Percentiles rank a stretch among this genome's conserved stretches.
Evolutionary conservation across 1,140 invertebrate genomes (phyloP).

Genomic region (Eulimnadia texana): DNA sequence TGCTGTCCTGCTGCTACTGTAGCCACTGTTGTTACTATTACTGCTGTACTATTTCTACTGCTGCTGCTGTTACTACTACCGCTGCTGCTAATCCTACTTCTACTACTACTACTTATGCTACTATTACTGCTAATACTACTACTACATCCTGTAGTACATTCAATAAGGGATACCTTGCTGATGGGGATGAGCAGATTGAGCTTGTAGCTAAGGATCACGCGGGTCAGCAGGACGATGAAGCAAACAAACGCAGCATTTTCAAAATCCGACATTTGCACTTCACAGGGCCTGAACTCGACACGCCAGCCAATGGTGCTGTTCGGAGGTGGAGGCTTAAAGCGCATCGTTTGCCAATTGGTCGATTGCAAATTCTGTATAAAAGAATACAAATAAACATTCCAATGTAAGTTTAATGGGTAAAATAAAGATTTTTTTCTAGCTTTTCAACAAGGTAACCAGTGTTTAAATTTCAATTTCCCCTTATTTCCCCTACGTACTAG

Average conservation of each 20-base stretch:
- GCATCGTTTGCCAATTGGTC: conserved; percentile 99
- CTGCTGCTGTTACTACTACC: too few species aligned
- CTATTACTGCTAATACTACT: too few species aligned
- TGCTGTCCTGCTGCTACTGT: neutral
- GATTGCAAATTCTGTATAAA: conserved; percentile 87
- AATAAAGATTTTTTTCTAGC: too few species aligned
- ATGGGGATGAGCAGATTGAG: conserved; percentile 95
- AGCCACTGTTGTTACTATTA: neutral
- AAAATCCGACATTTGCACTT: conserved; percentile 96
- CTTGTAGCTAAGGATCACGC: conserved; percentile 92
- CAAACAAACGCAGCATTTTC: conserved; percentile 99
- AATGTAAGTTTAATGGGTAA: neutral
- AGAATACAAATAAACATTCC: conserved; percentile 5
- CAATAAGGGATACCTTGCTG: conserved; percentile 55
- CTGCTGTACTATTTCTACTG: too few species aligned
- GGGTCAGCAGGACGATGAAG: conserved; percentile 89
- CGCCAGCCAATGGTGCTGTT: conserved; percentile 95
- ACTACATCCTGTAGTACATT: neutral
- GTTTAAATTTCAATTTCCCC: too few species aligned
- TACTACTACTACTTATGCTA: too few species aligned
- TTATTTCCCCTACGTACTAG: too few species aligned
- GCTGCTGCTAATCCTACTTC: too few species aligned
- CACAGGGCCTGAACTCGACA: conserved; percentile 97
- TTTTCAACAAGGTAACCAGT: too few species aligned
- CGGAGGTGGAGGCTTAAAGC: conserved; percentile 94